Conservation (phyloP, 2,888 invertebrate genomes). For the Tethea ocularis region DNA sequence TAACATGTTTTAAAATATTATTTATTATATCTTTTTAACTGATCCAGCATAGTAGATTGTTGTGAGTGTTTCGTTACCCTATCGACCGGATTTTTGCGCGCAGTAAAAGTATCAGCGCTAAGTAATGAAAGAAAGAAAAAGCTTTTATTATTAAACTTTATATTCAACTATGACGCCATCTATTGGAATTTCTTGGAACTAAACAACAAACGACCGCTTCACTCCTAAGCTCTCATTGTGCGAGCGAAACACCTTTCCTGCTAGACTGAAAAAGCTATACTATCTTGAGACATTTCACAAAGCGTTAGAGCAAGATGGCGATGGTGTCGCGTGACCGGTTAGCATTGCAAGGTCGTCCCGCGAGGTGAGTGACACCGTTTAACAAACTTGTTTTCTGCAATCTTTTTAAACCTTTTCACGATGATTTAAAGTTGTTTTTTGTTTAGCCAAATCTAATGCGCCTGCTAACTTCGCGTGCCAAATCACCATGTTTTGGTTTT, state of each 20-base stretch:
- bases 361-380: conserved; percentile 73
- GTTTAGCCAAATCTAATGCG: conserved; percentile 31
- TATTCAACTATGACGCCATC: conserved; percentile 33
- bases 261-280: conserved; percentile 44
- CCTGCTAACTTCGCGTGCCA: conserved; percentile 65
- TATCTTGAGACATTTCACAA: conserved; percentile 27
- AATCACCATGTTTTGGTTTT: conserved; percentile 62
- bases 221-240: conserved; percentile 36
- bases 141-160: too few relatives aligned
- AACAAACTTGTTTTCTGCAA: conserved; percentile 12
- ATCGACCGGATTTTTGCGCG: too few relatives aligned
- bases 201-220: conserved; percentile 42
- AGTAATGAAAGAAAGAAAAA: too few relatives aligned
- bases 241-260: conserved; percentile 40
- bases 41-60: too few relatives aligned
- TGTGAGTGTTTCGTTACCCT: too few relatives aligned
- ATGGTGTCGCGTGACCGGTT: conserved; percentile 71
- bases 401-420: conserved; percentile 20
- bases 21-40: too few relatives aligned
- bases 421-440: conserved; percentile 22
- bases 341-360: conserved; percentile 82
- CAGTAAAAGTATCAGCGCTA: too few relatives aligned
- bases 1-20: too few relatives aligned
- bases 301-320: conserved; percentile 46
- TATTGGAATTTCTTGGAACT: conserved; percentile 25